Percentiles rank a stretch among this genome's conserved stretches.
Evolutionary conservation across 2,113 vertebrate species (phyloP).

Genomic region (Dipodomys stephensi): DNA sequence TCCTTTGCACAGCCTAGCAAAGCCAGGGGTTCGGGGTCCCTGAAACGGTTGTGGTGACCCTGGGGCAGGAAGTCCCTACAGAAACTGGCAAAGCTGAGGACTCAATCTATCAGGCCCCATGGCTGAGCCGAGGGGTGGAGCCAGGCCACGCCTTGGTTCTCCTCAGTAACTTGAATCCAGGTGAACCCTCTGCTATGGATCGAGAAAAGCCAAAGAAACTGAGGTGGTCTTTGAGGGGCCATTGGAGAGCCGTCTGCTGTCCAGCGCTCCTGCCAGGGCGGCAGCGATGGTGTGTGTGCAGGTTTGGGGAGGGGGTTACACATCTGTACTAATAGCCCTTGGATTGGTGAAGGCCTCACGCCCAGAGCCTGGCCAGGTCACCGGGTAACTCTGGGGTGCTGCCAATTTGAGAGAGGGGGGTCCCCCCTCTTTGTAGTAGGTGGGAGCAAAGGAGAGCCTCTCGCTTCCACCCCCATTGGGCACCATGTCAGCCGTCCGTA

Average conservation of each 20-base stretch:
- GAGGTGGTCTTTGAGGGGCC: neutral
- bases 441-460: slow-evolving; percentile 90
- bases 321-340: slow-evolving; percentile 95
- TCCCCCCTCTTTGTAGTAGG: slow-evolving; percentile 92
- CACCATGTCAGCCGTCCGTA: slow-evolving; percentile 92
- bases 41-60: neutral
- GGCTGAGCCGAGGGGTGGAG: neutral
- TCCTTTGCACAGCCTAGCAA: neutral
- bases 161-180: neutral
- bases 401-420: slow-evolving; percentile 89
- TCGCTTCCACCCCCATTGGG: slow-evolving; percentile 95
- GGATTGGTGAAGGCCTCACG: slow-evolving; percentile 91
- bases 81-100: slow-evolving; percentile 43
- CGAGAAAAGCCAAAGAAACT: slow-evolving; percentile 37
- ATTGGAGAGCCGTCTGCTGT: neutral
- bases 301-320: slow-evolving; percentile 85
- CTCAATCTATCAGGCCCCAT: neutral
- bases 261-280: neutral
- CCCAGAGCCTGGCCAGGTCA: slow-evolving; percentile 88
- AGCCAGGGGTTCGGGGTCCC: neutral
- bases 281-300: neutral
- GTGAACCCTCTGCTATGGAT: slow-evolving; percentile 30
- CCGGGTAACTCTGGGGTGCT: slow-evolving; percentile 87
- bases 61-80: slow-evolving; percentile 72
- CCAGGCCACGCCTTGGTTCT: slow-evolving; percentile 31